These are phyloP conservation scores for Falcaria lacertinaria DNA, from an alignment of 2,888 invertebrate species.

Conservation along the genomic window DNA sequence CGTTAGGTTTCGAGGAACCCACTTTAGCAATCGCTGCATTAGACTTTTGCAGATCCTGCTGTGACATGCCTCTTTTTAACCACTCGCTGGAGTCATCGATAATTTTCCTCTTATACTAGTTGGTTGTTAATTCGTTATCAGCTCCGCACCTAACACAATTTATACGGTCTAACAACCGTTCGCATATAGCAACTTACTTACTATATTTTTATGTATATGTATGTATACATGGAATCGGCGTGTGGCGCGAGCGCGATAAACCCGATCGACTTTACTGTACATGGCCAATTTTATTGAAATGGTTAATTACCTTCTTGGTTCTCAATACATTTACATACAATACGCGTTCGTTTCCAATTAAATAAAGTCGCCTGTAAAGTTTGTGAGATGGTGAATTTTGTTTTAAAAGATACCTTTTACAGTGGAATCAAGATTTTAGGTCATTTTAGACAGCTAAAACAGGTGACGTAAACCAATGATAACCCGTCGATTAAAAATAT, in stretches of 20 bases:
- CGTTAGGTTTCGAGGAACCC: too few species aligned
- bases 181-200: too few species aligned
- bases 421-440: too few species aligned
- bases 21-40: too few species aligned
- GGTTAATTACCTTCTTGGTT: slow-evolving; percentile 30
- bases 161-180: slow-evolving; percentile 38
- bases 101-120: slow-evolving; percentile 3
- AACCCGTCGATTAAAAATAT: too few species aligned
- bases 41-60: too few species aligned
- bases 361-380: not conserved
- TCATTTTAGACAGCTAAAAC: too few species aligned
- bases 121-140: slow-evolving; percentile 48
- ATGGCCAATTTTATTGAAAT: slow-evolving; percentile 15
- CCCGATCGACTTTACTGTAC: slow-evolving; percentile 18
- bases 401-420: too few species aligned
- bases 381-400: not conserved
- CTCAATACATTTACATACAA: slow-evolving; percentile 33
- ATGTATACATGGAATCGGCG: slow-evolving; percentile 8
- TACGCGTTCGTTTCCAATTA: slow-evolving; percentile 5
- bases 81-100: not conserved
- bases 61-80: too few species aligned
- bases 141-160: slow-evolving; percentile 43
- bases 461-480: too few species aligned
- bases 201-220: too few species aligned
- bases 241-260: slow-evolving; percentile 17